Base-by-base conservation (phyloP, 2,888 invertebrate species). In the Andrena camellia region DNA sequence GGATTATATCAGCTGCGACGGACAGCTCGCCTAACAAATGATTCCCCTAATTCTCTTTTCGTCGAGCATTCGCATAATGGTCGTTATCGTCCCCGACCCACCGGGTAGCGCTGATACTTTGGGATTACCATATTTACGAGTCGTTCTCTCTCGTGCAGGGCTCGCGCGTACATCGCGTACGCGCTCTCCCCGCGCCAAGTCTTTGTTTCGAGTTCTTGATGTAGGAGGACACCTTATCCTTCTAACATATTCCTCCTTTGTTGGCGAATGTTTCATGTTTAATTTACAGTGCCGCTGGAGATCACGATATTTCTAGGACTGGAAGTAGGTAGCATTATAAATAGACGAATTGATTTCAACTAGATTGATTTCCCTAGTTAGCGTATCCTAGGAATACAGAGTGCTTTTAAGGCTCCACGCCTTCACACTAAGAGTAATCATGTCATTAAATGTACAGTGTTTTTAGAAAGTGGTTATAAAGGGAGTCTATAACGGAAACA, bases 11-110 rank as follows among this genome's bases (percentile, higher is more conserved):
- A 93, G 92, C 93, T 93, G 93, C 92, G 91, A 92, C 91, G 90
- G 93, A 93, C 93, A 93, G 92, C 91, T 91, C 90, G 90, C 88
- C 91, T 93, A 92, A 93, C 92, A 93, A 93, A 93, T 91, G 93
- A 93, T 92, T 92, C 91, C 91, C 90, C 93, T 93, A 92, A 93
- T 93, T 93, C 92, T 90, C 91, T 92, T 92, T 92, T 92, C 92
- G 91, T 92, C 90, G 90, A 89, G 89, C 89, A 90, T 92, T 92
- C 90, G 90, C 91, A 91, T 91, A 93, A 93, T 92, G 91, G 90
- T 91, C 92, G 90, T 92, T 93, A 92, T 92, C 92, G 89, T 89
- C 81, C 84, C 88, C 91, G 89, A 90, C 90, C 90, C 91, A 90
- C 89, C 89, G 89, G 89, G 89, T 89, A 89, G 90, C 88, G 84